Evolutionary conservation across 2,888 invertebrate species (phyloP), one percentile per base, ranked within the genome.

Genomic region (Papilio elwesi): DNA sequence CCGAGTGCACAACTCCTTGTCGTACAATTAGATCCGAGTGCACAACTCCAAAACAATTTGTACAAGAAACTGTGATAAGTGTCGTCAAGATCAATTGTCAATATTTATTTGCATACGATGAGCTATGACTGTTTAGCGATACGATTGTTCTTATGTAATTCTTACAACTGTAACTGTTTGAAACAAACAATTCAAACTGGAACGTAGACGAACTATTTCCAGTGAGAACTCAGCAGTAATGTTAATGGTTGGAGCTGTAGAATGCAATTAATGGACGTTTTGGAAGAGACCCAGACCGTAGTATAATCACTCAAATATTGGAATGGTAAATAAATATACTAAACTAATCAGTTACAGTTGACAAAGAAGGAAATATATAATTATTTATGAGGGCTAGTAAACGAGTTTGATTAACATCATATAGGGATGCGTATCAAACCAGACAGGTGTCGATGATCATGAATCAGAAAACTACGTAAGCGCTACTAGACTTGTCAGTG

Each of bases 251-350:
- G 12, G 48, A 26, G 36, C 4, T 43, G 10, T 62, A 47, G 38
- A 26, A 9, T 59, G 59, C 13, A 68, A 68, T 15, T 26, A 68
- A 52, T 38, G 26, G 43, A 52, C 43, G 4, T 53, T 47, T 70
- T 70, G 70, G 70, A 70, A 64, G 26, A 70, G 70, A 47, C 63
- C 70, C 70, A 70, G 70, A 64, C 70, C 63, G 47, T 63, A 62
- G 12, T 13, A 59, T 3, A 59, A 53, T 68, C 57, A 48, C 57
- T 68, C 59, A 68, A 68, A 49, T 49, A 15, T 47, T 63, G n/a
- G 1, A 52, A 70, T 63, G 7, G 8, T 9, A 38, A 57, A 16
- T 13, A 57, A 57, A 36, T 38, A 7, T 55, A 55, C 26, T 26
- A 5, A 36, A 36, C 26, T 57, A 57, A 57, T 57, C 38, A 57